phyloP scores from a whole-genome alignment of 1,140 invertebrate genomes.

The Lordiphosa stackelbergi region DNA sequence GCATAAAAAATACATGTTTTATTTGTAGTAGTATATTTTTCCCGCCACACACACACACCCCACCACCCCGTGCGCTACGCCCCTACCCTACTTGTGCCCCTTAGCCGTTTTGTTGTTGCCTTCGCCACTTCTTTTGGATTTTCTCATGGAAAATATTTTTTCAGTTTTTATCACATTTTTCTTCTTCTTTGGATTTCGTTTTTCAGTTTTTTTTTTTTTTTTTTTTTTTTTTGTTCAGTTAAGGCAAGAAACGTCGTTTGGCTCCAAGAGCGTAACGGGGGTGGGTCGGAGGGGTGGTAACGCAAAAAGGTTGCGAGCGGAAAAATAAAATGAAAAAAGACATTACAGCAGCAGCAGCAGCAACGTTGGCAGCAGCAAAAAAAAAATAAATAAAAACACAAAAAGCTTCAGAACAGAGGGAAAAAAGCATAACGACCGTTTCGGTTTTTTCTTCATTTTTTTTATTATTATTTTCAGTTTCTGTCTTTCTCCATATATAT shows the following conservation, averaged over 20 bases:
- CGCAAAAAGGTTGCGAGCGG: conserved; percentile 71
- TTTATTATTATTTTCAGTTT: conserved; percentile 73
- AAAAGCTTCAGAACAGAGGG: conserved; percentile 57
- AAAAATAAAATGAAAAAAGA: conserved; percentile 71
- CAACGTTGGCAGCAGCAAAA: conserved; percentile 12
- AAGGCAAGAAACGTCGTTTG: conserved; percentile 20
- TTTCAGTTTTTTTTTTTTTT: conserved; percentile 17
- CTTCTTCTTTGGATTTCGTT: conserved; percentile 27
- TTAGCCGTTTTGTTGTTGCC: conserved; percentile 21
- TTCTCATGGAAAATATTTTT: conserved; percentile 75
- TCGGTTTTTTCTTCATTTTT: conserved; percentile 51
- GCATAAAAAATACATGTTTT: conserved; percentile 75
- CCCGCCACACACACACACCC: conserved; percentile 43
- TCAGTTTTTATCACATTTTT: conserved; percentile 60
- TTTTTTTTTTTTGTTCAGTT: conserved; percentile 14
- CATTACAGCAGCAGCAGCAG: conserved; percentile 56
- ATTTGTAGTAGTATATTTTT: conserved; percentile 70
- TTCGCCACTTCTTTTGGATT: conserved; percentile 66
- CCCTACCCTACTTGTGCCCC: not conserved
- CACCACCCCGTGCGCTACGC: not conserved
- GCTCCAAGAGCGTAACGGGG: conserved; percentile 18
- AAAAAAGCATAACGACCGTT: conserved; percentile 74
- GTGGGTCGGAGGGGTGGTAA: not conserved
- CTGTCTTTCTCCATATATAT: conserved; percentile 55
- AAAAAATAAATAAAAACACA: conserved; percentile 65